Conservation (phyloP, 2,888 invertebrate species). For the Monoplex corrugatus region DNA sequence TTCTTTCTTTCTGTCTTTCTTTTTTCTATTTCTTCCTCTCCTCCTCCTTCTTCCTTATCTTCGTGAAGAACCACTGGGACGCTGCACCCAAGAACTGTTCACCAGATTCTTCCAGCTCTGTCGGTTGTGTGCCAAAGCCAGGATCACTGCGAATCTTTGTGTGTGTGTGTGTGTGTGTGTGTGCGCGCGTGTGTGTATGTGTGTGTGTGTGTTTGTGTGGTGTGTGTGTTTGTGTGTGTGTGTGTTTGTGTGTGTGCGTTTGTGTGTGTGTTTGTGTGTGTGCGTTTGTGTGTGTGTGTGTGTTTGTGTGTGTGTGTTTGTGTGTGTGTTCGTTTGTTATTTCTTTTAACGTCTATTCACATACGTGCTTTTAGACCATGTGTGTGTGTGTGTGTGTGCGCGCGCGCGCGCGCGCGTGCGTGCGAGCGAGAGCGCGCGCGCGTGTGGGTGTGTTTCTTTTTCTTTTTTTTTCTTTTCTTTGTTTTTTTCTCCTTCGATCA, state of each 20-base stretch:
- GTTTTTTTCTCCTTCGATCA: neutral
- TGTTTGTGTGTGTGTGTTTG: neutral
- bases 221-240: neutral
- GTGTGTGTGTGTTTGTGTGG: neutral
- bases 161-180: conserved; percentile 13
- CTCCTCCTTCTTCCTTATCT: no score
- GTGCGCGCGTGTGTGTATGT: neutral
- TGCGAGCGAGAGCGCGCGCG: neutral
- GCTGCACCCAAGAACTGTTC: no score
- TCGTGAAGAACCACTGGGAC: no score
- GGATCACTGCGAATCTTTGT: no score
- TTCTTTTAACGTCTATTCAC: no score
- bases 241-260: conserved; percentile 2
- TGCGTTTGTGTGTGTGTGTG: conserved; percentile 24
- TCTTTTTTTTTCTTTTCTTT: neutral
- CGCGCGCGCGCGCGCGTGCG: neutral
- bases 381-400: conserved; percentile 20
- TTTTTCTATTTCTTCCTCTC: no score
- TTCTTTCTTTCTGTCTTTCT: no score
- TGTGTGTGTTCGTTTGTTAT: neutral
- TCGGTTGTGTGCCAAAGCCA: no score
- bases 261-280: conserved; percentile 4
- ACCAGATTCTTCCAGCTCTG: no score
- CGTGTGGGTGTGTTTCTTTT: neutral
- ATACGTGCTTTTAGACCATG: no score